Percentiles rank a stretch among this genome's conserved stretches.
phyloP scores from a whole-genome alignment of 2,888 invertebrate genomes.

The Drosophila nigritarsus region DNA sequence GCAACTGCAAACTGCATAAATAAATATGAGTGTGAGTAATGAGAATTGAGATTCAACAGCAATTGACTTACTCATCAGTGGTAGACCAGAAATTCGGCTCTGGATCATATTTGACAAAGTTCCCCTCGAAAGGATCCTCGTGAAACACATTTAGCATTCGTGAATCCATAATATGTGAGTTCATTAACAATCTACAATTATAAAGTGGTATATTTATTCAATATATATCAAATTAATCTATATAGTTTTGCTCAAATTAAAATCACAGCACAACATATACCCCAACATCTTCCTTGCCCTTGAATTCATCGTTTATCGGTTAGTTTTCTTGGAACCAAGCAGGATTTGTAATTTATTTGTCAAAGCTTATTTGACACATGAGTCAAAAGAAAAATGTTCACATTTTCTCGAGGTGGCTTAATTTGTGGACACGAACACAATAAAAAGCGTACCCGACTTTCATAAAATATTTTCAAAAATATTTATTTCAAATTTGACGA shows the following conservation, averaged over 20 bases:
- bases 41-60: neutral
- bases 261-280: neutral
- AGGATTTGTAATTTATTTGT: neutral
- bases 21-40: neutral
- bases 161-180: slow-evolving; percentile 81
- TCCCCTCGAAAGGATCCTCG: slow-evolving; percentile 84
- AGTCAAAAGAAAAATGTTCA: neutral
- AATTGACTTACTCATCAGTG: slow-evolving; percentile 82
- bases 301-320: neutral
- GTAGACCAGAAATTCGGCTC: slow-evolving; percentile 82
- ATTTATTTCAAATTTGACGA: neutral
- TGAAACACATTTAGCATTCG: slow-evolving; percentile 83
- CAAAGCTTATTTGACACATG: neutral
- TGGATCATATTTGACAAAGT: slow-evolving; percentile 79
- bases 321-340: neutral
- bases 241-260: neutral
- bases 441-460: neutral
- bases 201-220: neutral
- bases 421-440: neutral
- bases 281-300: neutral
- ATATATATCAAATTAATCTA: neutral
- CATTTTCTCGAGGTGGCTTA: neutral
- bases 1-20: slow-evolving; percentile 78
- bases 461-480: slow-evolving; percentile 15
- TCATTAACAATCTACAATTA: slow-evolving; percentile 20